A percentile compares a stretch with the other conserved stretches of the same genome.
Evolutionary conservation across 2,113 vertebrate genomes (phyloP).

Genomic region (Ammodytes marinus): DNA sequence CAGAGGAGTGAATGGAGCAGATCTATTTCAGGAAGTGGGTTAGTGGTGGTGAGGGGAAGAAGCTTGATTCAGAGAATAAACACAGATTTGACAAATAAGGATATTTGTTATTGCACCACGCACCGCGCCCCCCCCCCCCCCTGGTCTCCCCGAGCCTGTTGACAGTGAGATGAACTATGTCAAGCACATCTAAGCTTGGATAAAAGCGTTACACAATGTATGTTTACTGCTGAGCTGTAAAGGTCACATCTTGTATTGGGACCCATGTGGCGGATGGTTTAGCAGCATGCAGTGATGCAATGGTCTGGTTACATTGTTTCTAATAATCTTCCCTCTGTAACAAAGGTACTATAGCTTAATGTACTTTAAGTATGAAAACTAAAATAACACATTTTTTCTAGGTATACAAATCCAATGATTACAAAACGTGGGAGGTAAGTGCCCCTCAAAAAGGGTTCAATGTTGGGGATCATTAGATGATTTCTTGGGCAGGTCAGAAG

Average conservation of each 20-base stretch:
- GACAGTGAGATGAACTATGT: constrained; percentile 41
- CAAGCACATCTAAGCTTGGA: constrained; percentile 15
- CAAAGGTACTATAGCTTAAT: too few relatives aligned
- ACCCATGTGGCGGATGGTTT: not conserved
- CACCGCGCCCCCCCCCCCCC: constrained; percentile 16
- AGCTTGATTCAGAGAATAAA: constrained; percentile 80
- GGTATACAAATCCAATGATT: too few relatives aligned
- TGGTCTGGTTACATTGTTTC: not conserved
- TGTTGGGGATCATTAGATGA: too few relatives aligned
- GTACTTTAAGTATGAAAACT: too few relatives aligned
- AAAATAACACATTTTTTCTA: too few relatives aligned
- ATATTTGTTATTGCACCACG: constrained; percentile 76
- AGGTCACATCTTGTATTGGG: not conserved
- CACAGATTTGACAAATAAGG: constrained; percentile 76
- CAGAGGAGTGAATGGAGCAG: constrained; percentile 79
- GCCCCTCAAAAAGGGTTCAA: too few relatives aligned
- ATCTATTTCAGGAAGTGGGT: constrained; percentile 86
- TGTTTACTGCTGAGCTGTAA: constrained; percentile 29
- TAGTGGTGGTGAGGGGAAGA: constrained; percentile 81
- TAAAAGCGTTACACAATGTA: constrained; percentile 1
- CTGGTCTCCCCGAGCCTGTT: constrained; percentile 49
- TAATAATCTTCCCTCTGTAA: too few relatives aligned
- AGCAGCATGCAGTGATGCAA: not conserved
- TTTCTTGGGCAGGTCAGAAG: too few relatives aligned
- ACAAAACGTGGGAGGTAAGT: too few relatives aligned